phyloP scores from a whole-genome alignment of 2,113 vertebrate species.

The Xiphophorus maculatus region DNA sequence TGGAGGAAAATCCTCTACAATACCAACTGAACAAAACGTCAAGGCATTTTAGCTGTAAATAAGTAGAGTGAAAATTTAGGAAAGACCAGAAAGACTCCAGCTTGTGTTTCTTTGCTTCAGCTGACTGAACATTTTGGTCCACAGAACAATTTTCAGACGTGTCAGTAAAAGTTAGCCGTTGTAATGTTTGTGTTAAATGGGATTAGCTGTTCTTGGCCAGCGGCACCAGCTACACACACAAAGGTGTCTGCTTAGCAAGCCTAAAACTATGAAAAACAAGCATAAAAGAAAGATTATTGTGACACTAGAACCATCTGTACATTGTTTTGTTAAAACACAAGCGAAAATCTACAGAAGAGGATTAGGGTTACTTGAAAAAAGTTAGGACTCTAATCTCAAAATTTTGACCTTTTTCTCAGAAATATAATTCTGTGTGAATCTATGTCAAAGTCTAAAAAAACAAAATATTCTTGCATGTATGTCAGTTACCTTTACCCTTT shows the following conservation, averaged over 20 bases:
- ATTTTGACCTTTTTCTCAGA: no score
- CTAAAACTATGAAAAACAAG: constrained; percentile 9
- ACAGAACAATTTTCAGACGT: constrained; percentile 30
- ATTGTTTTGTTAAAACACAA: no score
- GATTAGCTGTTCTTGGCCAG: constrained; percentile 40
- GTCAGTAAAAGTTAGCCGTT: constrained; percentile 21
- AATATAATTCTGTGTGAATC: no score
- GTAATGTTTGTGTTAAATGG: constrained; percentile 7
- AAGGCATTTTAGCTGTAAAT: background rate
- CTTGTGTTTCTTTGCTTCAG: background rate
- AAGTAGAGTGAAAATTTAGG: background rate
- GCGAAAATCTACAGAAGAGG: no score
- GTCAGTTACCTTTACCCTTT: no score
- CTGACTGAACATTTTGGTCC: constrained; percentile 25
- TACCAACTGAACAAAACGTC: background rate
- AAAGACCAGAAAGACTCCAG: background rate
- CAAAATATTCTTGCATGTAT: no score
- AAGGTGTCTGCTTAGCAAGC: constrained; percentile 27
- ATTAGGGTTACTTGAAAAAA: no score
- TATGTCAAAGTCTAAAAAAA: no score
- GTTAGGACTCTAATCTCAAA: no score
- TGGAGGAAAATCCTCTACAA: background rate
- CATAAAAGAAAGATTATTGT: no score
- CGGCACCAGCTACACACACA: constrained; percentile 1
- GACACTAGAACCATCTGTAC: background rate